A percentile compares a stretch with the other conserved stretches of the same genome.
These are phyloP conservation scores for Porites rus DNA, from an alignment of 92 coral and sea anemone genomes.

Conservation along the genomic window DNA sequence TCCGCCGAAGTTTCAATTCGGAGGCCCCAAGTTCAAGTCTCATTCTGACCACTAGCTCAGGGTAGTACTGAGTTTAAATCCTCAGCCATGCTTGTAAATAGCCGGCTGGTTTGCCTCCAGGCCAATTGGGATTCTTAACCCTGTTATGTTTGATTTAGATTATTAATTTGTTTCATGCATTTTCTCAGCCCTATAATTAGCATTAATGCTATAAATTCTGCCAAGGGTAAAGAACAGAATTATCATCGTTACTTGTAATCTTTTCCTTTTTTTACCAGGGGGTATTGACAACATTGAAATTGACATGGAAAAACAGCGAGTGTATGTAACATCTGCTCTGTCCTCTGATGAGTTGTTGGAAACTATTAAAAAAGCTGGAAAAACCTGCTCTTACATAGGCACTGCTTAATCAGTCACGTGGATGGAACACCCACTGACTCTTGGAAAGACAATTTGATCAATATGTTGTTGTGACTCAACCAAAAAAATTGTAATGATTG, in stretches of 20 bases:
- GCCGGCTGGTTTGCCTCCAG: not conserved
- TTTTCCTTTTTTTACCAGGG: constrained; percentile 17
- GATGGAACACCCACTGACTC: not conserved
- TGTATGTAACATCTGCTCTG: constrained; percentile 86
- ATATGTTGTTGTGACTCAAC: not conserved
- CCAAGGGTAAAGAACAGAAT: too few species aligned
- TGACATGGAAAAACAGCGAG: constrained; percentile 91
- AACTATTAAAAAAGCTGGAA: constrained; percentile 89
- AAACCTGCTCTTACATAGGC: constrained; percentile 80
- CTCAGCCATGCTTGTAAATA: too few species aligned
- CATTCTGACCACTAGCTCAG: too few species aligned
- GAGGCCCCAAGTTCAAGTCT: too few species aligned
- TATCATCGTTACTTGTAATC: too few species aligned
- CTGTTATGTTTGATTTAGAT: too few species aligned
- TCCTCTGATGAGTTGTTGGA: constrained; percentile 89
- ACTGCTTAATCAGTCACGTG: constrained; percentile 44
- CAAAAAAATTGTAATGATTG: not conserved
- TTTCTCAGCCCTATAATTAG: too few species aligned
- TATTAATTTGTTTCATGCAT: too few species aligned
- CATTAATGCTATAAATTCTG: too few species aligned
- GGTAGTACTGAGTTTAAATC: not conserved
- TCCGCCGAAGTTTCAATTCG: too few species aligned
- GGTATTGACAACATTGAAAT: constrained; percentile 78
- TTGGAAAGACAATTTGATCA: not conserved
- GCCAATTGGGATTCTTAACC: not conserved